These are phyloP conservation scores for Lonchura striata DNA, from an alignment of 2,113 vertebrate genomes.

Conservation along the genomic window DNA sequence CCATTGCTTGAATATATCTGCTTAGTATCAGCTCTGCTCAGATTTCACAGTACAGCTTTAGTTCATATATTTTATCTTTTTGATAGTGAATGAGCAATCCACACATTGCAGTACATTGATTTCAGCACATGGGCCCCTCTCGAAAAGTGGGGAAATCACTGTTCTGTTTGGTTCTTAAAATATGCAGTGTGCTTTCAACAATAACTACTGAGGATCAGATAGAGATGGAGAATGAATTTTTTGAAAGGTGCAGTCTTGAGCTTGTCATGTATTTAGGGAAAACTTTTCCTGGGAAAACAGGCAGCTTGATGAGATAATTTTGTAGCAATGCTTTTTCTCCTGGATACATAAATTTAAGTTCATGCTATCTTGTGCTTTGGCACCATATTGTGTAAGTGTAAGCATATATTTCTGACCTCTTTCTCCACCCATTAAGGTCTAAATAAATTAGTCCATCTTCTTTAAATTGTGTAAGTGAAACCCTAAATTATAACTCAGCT, in stretches of 20 bases:
- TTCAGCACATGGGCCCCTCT: conserved; percentile 65
- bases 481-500: not conserved
- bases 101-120: conserved; percentile 63
- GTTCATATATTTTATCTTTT: conserved; percentile 61
- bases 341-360: conserved; percentile 60
- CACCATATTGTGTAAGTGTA: not conserved
- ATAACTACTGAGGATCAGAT: conserved; percentile 67
- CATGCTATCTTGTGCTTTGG: conserved; percentile 25
- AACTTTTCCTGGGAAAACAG: conserved; percentile 65
- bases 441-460: not conserved
- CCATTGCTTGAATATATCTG: conserved; percentile 55
- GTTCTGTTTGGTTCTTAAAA: conserved; percentile 66
- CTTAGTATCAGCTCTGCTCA: conserved; percentile 54
- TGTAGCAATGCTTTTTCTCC: conserved; percentile 50
- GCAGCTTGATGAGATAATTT: conserved; percentile 62
- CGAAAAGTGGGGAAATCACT: conserved; percentile 64
- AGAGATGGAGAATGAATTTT: conserved; percentile 64
- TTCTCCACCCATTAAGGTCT: not conserved
- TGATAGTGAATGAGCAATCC: conserved; percentile 66
- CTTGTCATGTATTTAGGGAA: conserved; percentile 68
- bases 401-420: conserved; percentile 37
- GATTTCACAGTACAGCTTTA: conserved; percentile 68
- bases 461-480: not conserved
- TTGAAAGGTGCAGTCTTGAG: conserved; percentile 70
- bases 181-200: conserved; percentile 70